phyloP scores from a whole-genome alignment of 2,113 vertebrate species.

The Leucoraja erinaceus region DNA sequence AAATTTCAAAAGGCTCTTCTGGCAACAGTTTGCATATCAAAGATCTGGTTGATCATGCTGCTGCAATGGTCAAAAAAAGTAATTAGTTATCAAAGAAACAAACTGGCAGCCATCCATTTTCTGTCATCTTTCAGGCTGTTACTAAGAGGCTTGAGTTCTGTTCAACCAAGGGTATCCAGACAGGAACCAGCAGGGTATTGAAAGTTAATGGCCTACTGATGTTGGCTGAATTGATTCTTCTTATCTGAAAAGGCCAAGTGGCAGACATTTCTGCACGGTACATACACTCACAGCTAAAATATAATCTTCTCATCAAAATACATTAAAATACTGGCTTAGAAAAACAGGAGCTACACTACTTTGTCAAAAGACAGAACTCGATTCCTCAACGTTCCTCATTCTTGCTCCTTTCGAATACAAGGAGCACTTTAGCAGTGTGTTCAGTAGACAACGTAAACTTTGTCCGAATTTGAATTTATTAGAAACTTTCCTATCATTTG shows the following conservation, averaged over 20 bases:
- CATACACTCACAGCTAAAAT: not conserved
- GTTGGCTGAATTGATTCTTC: slow-evolving; percentile 30
- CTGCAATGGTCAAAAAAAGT: not conserved
- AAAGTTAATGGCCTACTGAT: slow-evolving; percentile 7
- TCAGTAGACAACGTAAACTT: not conserved
- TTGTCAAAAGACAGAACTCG: not conserved
- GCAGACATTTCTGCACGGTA: not conserved
- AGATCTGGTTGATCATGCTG: not conserved
- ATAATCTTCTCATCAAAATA: slow-evolving; percentile 21
- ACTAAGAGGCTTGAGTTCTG: slow-evolving; percentile 1
- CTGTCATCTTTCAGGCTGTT: not conserved
- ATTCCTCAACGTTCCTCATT: not conserved
- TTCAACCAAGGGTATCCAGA: slow-evolving; percentile 14
- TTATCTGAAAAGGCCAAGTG: slow-evolving; percentile 22
- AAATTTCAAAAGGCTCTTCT: not conserved
- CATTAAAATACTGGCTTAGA: slow-evolving; percentile 18
- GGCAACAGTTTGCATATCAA: not conserved
- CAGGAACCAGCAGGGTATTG: not conserved
- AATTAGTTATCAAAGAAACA: not conserved
- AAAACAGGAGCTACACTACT: not conserved
- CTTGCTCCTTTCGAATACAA: not conserved
- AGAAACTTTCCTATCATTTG: slow-evolving; percentile 7
- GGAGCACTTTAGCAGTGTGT: not conserved
- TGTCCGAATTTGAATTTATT: not conserved
- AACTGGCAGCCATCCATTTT: not conserved